Base-by-base conservation (phyloP, 2,888 invertebrate species). In the Mesorhabditis belari region DNA sequence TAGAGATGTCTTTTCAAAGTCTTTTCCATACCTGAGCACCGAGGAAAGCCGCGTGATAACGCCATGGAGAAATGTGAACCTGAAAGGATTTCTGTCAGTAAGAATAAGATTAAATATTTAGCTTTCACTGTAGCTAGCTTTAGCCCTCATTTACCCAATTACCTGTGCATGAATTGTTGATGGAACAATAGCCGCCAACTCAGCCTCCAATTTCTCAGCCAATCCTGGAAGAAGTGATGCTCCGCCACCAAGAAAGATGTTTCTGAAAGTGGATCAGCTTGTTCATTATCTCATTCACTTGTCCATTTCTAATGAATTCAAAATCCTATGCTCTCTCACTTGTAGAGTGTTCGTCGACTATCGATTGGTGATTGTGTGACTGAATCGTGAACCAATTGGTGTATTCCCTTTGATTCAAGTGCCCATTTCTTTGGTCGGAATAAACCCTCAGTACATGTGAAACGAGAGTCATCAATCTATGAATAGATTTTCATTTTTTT, bases 361-460 rank as follows among this genome's bases (percentile, higher is more conserved):
- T 87, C 86, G 77, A 87, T 84, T n/a, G 86, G 85, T 69, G 85
- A 85, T 59, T 83, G 84, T 76, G 85, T 84, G 57, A 86, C 83
- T 25, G 85, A 85, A 64, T 84, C 84, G 75, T 82, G 82, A 24
- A 87, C 82, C 63, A 86, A 80, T 67, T 85, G n/a, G 44, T 35
- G 44, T 9, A 35, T 35, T 12, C 25, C 60, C 49, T 60, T 84
- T n/a, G 85, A 83, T 76, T 87, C 86, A 70, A 85, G 81, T 25
- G 85, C 86, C 84, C 86, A 86, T 56, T 83, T 77, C 58, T 84
- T 84, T 4, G 85, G 85, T 68, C 85, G 83, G 77, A 87, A 86
- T 49, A 85, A 76, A 5, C 85, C 85, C 76, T 86, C 85, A 3
- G 85, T 81, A 52, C 83, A 82, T 63, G 80, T 80, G 71, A 84